Percentiles rank a stretch among this genome's conserved stretches.
Conservation (phyloP, 2,797 vertebrate genomes). For the Peromyscus nudipes region DNA sequence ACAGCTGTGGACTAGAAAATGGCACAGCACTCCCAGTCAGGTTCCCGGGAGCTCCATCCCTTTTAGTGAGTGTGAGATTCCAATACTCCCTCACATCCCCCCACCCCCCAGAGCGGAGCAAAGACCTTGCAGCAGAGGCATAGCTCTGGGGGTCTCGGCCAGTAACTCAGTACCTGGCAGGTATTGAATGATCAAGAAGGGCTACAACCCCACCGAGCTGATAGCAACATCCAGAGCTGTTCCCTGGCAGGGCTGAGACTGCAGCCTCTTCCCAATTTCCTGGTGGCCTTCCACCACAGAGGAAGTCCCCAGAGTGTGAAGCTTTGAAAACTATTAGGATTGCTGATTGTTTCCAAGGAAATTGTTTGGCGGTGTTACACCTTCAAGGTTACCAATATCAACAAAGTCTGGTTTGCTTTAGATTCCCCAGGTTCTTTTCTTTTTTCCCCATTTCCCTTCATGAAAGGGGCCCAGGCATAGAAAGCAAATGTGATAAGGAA, state of each 20-base stretch:
- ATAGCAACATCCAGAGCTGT: not conserved
- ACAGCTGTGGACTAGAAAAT: conserved; percentile 10
- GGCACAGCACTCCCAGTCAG: not conserved
- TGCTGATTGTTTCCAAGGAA: conserved; percentile 20
- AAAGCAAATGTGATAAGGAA: conserved; percentile 48
- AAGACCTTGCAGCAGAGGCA: not conserved
- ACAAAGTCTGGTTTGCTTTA: conserved; percentile 50
- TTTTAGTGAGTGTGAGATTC: conserved; percentile 34
- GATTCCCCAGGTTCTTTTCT: conserved; percentile 38
- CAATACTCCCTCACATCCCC: not conserved
- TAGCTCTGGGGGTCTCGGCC: not conserved
- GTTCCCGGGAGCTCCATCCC: not conserved
- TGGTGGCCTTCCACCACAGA: not conserved
- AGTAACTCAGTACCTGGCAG: not conserved
- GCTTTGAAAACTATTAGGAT: conserved; percentile 28
- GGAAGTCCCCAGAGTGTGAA: not conserved
- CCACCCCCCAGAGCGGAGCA: not conserved
- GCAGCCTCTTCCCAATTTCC: not conserved
- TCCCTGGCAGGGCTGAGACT: not conserved
- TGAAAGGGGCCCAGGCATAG: conserved; percentile 49
- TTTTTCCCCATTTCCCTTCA: conserved; percentile 64
- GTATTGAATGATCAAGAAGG: not conserved
- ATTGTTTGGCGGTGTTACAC: conserved; percentile 42
- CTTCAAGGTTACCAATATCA: conserved; percentile 15
- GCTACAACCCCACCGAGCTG: not conserved